These are phyloP conservation scores for Anas bernieri DNA, from an alignment of 2,797 vertebrate species.

Conservation along the genomic window DNA sequence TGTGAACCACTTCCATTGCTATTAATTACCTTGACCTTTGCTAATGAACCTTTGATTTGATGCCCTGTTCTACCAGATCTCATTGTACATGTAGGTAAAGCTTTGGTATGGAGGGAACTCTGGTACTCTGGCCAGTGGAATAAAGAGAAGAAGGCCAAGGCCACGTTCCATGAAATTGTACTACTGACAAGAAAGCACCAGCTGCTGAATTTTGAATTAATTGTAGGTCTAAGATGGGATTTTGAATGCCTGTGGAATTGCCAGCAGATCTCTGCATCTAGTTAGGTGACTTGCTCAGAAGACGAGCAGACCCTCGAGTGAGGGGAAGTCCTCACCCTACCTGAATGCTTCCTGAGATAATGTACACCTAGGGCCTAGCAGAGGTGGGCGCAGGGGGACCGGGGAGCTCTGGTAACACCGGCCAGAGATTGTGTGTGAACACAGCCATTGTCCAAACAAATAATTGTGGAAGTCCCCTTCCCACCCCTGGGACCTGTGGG, in stretches of 20 bases:
- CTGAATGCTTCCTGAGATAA: neutral
- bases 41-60: neutral
- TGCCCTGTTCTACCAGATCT: neutral
- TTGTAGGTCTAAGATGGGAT: neutral
- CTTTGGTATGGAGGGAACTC: neutral
- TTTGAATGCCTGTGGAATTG: neutral
- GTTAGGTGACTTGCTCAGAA: neutral
- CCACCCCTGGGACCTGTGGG: neutral
- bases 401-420: rapidly evolving
- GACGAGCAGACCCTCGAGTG: neutral
- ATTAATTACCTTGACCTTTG: neutral
- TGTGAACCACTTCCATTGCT: neutral
- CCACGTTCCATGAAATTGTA: neutral
- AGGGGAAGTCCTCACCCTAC: neutral
- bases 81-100: neutral
- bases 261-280: neutral
- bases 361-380: neutral
- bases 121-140: neutral
- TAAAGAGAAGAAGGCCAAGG: neutral
- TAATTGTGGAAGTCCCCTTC: neutral
- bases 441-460: conserved; percentile 7
- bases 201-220: neutral
- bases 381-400: neutral
- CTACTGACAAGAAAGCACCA: neutral
- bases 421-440: conserved; percentile 26